Conservation (phyloP, 2,113 vertebrate species). For the Sylvietta virens region DNA sequence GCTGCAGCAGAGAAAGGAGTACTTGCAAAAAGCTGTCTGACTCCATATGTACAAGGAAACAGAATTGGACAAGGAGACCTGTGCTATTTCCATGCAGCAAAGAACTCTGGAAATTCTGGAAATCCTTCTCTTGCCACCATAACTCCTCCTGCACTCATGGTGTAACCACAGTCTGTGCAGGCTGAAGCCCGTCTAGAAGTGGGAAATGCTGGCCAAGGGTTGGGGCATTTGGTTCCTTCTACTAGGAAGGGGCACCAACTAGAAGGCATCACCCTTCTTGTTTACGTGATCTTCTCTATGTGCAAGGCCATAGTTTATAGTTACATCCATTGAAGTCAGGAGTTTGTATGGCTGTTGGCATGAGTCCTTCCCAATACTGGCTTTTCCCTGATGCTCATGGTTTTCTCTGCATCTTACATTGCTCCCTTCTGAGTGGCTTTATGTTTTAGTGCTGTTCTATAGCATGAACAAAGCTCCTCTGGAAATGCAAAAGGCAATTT, state of each 20-base stretch:
- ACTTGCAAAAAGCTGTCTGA: not conserved
- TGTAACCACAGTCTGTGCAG: not conserved
- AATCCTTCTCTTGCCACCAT: not conserved
- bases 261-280: not conserved
- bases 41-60: not conserved
- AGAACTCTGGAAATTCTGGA: not conserved
- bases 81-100: not conserved
- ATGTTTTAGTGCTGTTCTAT: not conserved
- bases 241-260: not conserved
- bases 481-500: not conserved
- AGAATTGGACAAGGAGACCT: not conserved
- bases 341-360: not conserved
- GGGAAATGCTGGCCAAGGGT: not conserved
- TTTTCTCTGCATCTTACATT: not conserved
- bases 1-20: not conserved
- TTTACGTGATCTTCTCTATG: not conserved
- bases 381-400: not conserved
- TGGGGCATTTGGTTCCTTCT: not conserved
- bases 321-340: not conserved
- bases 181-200: not conserved
- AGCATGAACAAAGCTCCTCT: not conserved
- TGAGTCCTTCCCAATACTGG: accelerated
- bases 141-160: not conserved
- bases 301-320: not conserved
- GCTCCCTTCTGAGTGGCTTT: not conserved